Evolutionary conservation across 2,113 vertebrate species (phyloP).

Genomic region (Colaptes auratus): DNA sequence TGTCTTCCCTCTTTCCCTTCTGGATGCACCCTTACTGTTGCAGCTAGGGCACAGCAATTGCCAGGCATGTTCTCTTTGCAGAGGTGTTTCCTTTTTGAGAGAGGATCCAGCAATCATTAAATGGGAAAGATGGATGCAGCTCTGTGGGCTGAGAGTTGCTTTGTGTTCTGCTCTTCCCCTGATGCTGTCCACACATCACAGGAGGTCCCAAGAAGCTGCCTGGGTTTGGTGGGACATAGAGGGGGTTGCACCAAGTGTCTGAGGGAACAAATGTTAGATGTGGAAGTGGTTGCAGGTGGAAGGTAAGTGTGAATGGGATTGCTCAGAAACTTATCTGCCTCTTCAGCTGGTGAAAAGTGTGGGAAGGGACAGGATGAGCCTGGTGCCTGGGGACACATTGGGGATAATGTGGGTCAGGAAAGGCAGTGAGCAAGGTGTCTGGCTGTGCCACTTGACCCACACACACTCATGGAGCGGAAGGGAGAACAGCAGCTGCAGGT

Average conservation of each 20-base stretch:
- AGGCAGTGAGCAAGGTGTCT: neutral
- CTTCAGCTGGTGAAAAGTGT: neutral
- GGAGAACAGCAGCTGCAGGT: neutral
- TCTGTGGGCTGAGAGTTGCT: neutral
- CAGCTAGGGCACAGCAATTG: neutral
- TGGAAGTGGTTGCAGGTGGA: neutral
- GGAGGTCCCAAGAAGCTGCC: neutral
- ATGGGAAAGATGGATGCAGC: neutral
- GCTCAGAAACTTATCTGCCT: neutral
- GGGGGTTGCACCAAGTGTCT: neutral
- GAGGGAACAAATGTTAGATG: neutral
- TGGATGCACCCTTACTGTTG: neutral
- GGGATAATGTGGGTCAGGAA: neutral
- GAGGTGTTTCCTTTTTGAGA: neutral
- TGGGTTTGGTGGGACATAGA: neutral
- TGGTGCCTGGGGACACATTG: neutral
- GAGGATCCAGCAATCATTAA: neutral
- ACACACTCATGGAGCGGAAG: neutral
- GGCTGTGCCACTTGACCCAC: neutral
- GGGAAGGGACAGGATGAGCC: neutral
- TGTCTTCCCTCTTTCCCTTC: neutral
- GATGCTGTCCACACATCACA: accelerated
- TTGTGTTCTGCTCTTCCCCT: neutral
- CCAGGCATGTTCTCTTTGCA: neutral
- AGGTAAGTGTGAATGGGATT: neutral